phyloP scores from a whole-genome alignment of 2,113 vertebrate genomes.

The Geothlypis trichas region DNA sequence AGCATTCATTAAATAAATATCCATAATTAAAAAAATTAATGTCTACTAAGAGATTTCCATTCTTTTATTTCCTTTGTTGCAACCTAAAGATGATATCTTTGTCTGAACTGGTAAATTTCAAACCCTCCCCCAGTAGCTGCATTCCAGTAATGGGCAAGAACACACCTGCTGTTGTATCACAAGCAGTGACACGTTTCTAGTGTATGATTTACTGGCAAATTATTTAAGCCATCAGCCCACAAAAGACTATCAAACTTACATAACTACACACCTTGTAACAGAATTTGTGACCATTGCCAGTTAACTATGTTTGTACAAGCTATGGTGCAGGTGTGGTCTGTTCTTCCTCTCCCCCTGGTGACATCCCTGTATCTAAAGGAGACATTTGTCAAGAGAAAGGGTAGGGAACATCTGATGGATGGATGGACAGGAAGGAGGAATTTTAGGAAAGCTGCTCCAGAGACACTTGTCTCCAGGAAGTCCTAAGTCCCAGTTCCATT shows the following conservation, averaged over 20 bases:
- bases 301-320: not conserved
- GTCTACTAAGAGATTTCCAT: not conserved
- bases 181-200: not conserved
- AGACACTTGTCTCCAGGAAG: not conserved
- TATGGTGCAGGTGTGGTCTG: not conserved
- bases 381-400: not conserved
- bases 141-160: not conserved
- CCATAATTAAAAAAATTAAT: not conserved
- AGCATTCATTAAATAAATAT: not conserved
- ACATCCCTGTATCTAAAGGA: not conserved
- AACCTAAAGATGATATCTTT: not conserved
- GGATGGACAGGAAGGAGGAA: not conserved
- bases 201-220: not conserved
- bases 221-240: not conserved
- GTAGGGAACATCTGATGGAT: not conserved
- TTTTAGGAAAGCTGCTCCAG: not conserved
- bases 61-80: not conserved
- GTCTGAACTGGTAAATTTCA: not conserved
- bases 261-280: not conserved
- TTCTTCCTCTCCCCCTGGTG: not conserved
- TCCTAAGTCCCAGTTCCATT: not conserved
- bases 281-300: not conserved
- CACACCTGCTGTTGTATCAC: not conserved
- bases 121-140: not conserved
- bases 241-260: not conserved